Percentiles rank a stretch among this genome's conserved stretches.
phyloP scores from a whole-genome alignment of 2,888 invertebrate species.

The Globia sparganii region DNA sequence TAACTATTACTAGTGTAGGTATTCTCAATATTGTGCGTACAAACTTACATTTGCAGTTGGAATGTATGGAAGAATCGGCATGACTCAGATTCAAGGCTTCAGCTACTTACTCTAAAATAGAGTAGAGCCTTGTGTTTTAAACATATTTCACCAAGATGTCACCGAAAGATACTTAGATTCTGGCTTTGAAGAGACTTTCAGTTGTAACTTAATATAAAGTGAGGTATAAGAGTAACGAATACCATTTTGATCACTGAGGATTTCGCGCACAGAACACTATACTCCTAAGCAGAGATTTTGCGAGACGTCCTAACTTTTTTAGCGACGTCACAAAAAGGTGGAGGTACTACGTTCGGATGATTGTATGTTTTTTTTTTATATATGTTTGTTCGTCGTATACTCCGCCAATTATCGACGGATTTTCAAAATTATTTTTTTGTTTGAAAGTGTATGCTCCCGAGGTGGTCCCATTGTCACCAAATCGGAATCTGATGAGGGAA shows the following conservation, averaged over 20 bases:
- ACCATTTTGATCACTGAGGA: neutral
- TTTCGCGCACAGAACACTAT: too few relatives aligned
- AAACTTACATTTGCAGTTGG: neutral
- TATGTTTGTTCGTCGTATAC: too few relatives aligned
- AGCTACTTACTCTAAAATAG: neutral
- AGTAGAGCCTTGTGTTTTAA: neutral
- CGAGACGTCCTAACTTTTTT: neutral
- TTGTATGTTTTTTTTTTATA: too few relatives aligned
- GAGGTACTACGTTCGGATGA: too few relatives aligned
- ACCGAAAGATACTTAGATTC: neutral
- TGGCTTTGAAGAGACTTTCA: neutral
- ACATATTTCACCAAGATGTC: neutral
- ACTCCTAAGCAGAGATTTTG: too few relatives aligned
- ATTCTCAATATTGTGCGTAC: neutral
- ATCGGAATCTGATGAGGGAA: too few relatives aligned
- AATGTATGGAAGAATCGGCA: neutral
- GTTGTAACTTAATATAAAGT: neutral
- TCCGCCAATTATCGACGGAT: too few relatives aligned
- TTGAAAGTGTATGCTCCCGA: too few relatives aligned
- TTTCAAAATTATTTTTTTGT: too few relatives aligned
- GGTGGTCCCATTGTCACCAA: too few relatives aligned
- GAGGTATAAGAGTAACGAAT: neutral
- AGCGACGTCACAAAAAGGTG: too few relatives aligned
- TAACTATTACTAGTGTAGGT: neutral
- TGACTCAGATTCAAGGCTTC: constrained; percentile 17